Percentiles rank a stretch among this genome's conserved stretches.
Evolutionary conservation across 2,888 invertebrate genomes (phyloP).

Genomic region (Augiades crinisus): DNA sequence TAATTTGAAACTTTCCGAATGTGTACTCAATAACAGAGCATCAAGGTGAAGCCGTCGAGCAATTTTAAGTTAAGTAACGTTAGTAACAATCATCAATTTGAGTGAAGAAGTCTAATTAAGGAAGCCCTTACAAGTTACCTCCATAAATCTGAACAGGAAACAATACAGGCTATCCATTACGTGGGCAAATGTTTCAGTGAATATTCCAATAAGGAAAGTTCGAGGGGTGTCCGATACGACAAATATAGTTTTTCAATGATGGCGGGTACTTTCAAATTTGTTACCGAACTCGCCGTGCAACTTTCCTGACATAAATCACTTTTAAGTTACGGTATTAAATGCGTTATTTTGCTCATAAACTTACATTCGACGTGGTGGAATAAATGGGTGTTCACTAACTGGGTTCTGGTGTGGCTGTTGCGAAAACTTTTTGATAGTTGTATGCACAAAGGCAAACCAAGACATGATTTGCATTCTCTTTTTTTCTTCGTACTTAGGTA

Average conservation of each 20-base stretch:
- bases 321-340: slow-evolving; percentile 29
- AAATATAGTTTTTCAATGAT: slow-evolving; percentile 77
- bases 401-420: background rate
- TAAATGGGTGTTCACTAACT: slow-evolving; percentile 22
- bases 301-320: slow-evolving; percentile 53
- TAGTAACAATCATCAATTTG: slow-evolving; percentile 78
- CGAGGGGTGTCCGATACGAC: slow-evolving; percentile 52
- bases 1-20: slow-evolving; percentile 11
- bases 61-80: slow-evolving; percentile 68
- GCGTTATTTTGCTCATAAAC: slow-evolving; percentile 25
- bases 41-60: slow-evolving; percentile 50
- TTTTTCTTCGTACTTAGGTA: no score
- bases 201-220: slow-evolving; percentile 75
- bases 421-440: background rate
- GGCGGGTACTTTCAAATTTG: slow-evolving; percentile 57
- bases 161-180: slow-evolving; percentile 78
- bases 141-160: slow-evolving; percentile 77
- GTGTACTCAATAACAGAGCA: slow-evolving; percentile 30
- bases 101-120: slow-evolving; percentile 79
- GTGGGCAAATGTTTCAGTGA: slow-evolving; percentile 63
- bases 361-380: slow-evolving; percentile 19
- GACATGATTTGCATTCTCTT: no score
- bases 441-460: no score
- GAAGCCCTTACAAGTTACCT: slow-evolving; percentile 80
- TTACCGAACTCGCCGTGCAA: slow-evolving; percentile 46